A percentile compares a stretch with the other conserved stretches of the same genome.
phyloP scores from a whole-genome alignment of 2,113 vertebrate genomes.

The Ptyas mucosa region DNA sequence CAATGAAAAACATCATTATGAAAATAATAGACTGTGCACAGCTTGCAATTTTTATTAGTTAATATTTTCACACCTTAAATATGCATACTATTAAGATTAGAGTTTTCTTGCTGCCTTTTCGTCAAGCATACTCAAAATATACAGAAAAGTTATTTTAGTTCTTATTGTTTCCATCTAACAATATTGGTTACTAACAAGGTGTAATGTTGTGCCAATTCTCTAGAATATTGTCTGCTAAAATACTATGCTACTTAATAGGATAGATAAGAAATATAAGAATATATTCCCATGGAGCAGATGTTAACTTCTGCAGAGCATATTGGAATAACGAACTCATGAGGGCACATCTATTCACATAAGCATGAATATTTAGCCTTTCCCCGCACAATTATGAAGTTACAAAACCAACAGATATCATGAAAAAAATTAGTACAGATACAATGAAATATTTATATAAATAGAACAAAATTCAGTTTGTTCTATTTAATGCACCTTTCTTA shows the following conservation, averaged over 20 bases:
- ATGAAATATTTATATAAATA: background rate
- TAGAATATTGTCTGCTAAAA: background rate
- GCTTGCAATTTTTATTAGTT: background rate
- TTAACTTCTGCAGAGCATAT: background rate
- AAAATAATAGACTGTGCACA: conserved; percentile 17
- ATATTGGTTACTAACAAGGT: background rate
- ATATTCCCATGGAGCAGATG: background rate
- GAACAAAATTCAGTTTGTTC: background rate
- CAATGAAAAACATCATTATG: conserved; percentile 2
- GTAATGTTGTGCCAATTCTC: background rate
- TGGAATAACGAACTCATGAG: background rate
- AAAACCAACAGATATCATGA: background rate
- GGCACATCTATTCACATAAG: background rate
- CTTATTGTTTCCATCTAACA: background rate
- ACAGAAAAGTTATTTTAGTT: background rate
- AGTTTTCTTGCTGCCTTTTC: background rate
- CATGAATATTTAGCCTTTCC: background rate
- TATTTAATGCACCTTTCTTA: background rate
- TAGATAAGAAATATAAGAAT: background rate
- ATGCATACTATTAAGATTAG: background rate
- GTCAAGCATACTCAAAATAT: background rate
- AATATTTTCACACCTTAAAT: conserved; percentile 17
- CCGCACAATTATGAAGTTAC: background rate
- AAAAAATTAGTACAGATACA: background rate
- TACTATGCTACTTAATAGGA: background rate